Base-by-base conservation (phyloP, 1,140 invertebrate genomes). In the Uloborus diversus region DNA sequence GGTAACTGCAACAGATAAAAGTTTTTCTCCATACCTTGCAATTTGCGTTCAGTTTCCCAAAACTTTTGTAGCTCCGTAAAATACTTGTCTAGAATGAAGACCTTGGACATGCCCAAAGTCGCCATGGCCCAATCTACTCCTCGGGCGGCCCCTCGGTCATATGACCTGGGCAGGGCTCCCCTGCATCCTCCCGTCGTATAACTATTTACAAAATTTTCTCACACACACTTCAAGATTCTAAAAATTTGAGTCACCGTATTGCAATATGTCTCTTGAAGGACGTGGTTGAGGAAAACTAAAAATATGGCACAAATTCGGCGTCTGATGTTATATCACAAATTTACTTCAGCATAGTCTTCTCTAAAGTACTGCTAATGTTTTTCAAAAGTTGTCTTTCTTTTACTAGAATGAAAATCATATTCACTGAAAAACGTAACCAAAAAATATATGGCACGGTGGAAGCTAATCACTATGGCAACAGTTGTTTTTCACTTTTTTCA, bases 41-140 rank as follows among this genome's bases (percentile, higher is more conserved):
- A 89, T 89, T 96, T 96, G 88, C 95, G 57, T 88, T 96, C 95
- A 66, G 95, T 96, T 88, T 97, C 95, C 95, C 95, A 96, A 89
- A 96, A 96, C 89, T 96, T 96, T 87, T 96, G 94, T 87, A 96
- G 89, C 89, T 96, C 95, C 81, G 94, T 96, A 87, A 97, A 97
- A 88, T 97, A 97, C 88, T 96, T 97, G 91, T 97, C 95, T 90
- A 97, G 91, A 87, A 97, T 96, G 91, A 96, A 97, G 87, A 96
- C 94, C 91, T 97, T 97, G 85, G 94, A 95, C 82, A 96, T 92
- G 88, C 94, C 94, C 87, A 96, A 90, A 86, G 94, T 95, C 90
- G 94, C 94, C 93, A 94, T 94, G 84, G 59, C 71, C 56, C 59
- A 61, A 30, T 73, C 33, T 53, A 25, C 42, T 42, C 37, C 9